Conservation (phyloP, 2,888 invertebrate species). For the Lasioglossum oenotherae region DNA sequence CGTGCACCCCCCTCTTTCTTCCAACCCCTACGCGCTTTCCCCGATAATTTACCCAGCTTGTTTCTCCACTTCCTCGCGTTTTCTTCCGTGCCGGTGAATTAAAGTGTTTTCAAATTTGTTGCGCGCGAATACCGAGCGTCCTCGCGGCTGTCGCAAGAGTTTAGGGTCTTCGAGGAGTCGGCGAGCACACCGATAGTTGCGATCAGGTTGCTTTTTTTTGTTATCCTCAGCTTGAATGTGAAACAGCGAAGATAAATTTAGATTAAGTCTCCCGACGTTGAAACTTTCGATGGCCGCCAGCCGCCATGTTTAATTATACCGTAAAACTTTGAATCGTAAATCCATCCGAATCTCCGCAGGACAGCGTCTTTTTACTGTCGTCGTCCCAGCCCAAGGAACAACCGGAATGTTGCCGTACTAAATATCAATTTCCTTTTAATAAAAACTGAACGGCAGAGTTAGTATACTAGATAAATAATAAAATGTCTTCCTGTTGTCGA, state of each 20-base stretch:
- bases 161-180: not conserved
- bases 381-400: not conserved
- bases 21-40: conserved; percentile 13
- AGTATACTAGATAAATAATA: not conserved
- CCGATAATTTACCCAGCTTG: conserved; percentile 40
- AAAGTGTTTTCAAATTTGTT: conserved; percentile 26
- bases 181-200: not conserved
- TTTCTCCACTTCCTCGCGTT: conserved; percentile 29
- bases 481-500: not conserved
- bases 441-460: not conserved
- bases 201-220: not conserved
- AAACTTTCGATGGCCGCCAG: not conserved
- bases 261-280: not conserved
- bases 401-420: not conserved
- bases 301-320: not conserved
- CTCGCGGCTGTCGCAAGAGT: not conserved
- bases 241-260: not conserved
- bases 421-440: not conserved
- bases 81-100: conserved; percentile 16
- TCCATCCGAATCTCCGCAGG: not conserved
- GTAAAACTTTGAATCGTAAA: not conserved
- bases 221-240: not conserved
- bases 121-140: not conserved
- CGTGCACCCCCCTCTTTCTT: not conserved
- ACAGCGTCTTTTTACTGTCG: not conserved